Evolutionary conservation across 1,140 invertebrate genomes (phyloP).

Genomic region (Pararge aegeria): DNA sequence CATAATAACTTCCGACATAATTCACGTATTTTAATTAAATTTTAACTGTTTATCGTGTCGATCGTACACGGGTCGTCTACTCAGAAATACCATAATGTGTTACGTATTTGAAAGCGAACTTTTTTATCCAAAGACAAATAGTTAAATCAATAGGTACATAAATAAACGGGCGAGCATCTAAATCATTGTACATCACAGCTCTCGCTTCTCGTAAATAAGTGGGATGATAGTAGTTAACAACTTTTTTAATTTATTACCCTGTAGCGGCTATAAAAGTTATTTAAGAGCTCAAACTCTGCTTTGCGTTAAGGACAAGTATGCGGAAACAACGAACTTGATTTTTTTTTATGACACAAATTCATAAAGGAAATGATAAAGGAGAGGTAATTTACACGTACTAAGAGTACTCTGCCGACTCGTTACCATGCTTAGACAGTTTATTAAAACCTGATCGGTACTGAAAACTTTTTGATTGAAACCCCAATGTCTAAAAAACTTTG

Average conservation of each 20-base stretch:
- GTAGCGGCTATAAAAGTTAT: slow-evolving; percentile 3
- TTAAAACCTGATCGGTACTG: no score
- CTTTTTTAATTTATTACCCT: slow-evolving; percentile 4
- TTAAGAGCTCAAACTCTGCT: neutral
- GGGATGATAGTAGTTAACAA: slow-evolving; percentile 5
- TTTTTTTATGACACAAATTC: neutral
- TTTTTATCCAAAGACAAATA: no score
- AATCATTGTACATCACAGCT: neutral
- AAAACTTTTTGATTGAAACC: no score
- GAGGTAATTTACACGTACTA: neutral
- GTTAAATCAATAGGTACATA: no score
- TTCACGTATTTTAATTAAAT: no score
- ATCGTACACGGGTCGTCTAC: no score
- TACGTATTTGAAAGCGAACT: no score
- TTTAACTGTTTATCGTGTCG: no score
- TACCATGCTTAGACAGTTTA: no score
- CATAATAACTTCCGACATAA: no score
- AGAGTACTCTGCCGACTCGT: neutral
- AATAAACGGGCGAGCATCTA: neutral
- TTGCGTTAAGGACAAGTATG: neutral
- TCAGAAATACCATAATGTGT: no score
- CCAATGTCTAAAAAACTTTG: no score
- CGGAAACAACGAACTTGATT: neutral
- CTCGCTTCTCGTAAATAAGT: neutral
- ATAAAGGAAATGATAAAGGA: neutral